Conservation (phyloP, 2,888 invertebrate genomes). For the Vandiemenella viatica region DNA sequence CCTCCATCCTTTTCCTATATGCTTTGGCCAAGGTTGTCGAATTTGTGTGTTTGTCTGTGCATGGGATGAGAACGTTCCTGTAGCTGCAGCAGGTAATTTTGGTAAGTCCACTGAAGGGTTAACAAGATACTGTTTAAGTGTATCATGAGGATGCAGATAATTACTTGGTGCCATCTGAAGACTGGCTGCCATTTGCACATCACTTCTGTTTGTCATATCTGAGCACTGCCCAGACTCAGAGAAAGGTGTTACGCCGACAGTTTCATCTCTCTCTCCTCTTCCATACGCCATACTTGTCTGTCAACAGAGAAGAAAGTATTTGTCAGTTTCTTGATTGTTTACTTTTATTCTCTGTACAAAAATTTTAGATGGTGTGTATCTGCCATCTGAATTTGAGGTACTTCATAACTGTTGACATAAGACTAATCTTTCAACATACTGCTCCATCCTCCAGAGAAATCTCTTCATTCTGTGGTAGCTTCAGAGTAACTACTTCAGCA, state of each 20-base stretch:
- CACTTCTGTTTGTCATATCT: neutral
- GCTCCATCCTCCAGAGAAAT: too few species aligned
- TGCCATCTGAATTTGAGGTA: too few species aligned
- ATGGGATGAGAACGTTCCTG: constrained; percentile 18
- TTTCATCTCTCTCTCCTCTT: constrained; percentile 32
- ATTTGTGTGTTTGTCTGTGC: constrained; percentile 15
- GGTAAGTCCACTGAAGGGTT: constrained; percentile 20
- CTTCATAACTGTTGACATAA: too few species aligned
- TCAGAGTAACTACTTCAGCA: too few species aligned
- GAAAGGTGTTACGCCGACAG: constrained; percentile 18
- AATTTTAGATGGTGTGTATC: neutral
- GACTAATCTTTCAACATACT: too few species aligned
- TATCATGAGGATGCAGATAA: neutral
- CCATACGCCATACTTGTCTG: constrained; percentile 40
- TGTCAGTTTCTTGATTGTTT: constrained; percentile 19
- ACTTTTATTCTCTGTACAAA: neutral
- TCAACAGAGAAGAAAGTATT: constrained; percentile 51
- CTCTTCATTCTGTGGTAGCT: too few species aligned
- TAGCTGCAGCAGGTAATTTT: constrained; percentile 18
- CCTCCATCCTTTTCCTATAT: too few species aligned
- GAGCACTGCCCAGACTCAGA: constrained; percentile 5
- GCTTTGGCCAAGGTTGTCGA: constrained; percentile 4
- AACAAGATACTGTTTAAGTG: constrained; percentile 8
- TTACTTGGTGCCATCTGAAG: neutral
- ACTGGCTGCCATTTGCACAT: neutral